Conservation (phyloP, 2,797 vertebrate species). For the Neoniphon sammara region DNA sequence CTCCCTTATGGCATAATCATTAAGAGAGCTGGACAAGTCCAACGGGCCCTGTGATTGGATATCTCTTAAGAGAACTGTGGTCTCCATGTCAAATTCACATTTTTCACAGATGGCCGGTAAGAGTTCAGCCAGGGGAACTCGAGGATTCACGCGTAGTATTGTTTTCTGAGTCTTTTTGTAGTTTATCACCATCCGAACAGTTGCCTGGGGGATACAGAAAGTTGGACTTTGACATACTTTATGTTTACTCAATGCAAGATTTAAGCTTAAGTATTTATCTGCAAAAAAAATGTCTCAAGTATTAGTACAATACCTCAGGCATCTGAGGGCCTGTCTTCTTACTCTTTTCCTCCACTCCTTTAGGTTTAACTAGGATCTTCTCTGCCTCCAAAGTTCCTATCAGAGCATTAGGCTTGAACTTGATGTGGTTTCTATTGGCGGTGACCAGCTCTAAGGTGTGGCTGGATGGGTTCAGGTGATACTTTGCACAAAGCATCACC, state of each 20-base stretch:
- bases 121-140: conserved; percentile 86
- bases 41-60: conserved; percentile 87
- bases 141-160: conserved; percentile 91
- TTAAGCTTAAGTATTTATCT: background rate
- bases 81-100: conserved; percentile 92
- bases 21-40: conserved; percentile 90
- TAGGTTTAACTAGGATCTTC: conserved; percentile 92
- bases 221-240: background rate
- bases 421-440: conserved; percentile 87
- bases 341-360: conserved; percentile 87
- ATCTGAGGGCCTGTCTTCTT: conserved; percentile 89
- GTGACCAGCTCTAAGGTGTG: conserved; percentile 93
- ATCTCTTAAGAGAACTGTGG: conserved; percentile 88
- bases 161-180: conserved; percentile 97
- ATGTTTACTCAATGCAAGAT: background rate
- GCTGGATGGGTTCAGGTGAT: conserved; percentile 94
- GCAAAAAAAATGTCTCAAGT: background rate
- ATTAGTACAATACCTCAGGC: conserved; percentile 87
- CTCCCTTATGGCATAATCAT: conserved; percentile 92
- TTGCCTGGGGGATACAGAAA: conserved; percentile 85
- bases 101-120: conserved; percentile 91
- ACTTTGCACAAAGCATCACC: conserved; percentile 93
- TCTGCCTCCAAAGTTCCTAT: conserved; percentile 92
- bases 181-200: conserved; percentile 95
- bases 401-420: conserved; percentile 94